Evolutionary conservation across 2,113 vertebrate genomes (phyloP).

Genomic region (Crotalus horridus): DNA sequence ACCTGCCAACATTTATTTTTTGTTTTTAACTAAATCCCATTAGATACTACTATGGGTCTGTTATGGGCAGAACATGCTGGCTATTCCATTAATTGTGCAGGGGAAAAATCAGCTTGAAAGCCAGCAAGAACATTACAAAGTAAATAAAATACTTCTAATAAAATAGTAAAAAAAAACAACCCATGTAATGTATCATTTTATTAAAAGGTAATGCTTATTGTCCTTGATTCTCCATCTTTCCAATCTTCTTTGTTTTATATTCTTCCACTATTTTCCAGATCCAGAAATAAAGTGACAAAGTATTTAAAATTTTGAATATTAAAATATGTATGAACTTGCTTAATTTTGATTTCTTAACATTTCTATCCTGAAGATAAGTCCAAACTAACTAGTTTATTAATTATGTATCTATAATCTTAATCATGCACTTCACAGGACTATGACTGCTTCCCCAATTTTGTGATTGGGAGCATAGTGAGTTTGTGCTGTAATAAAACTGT

Average conservation of each 20-base stretch:
- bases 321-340: background rate
- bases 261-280: background rate
- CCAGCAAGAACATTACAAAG: background rate
- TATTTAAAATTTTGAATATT: background rate
- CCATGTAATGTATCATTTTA: background rate
- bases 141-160: background rate
- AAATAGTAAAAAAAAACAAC: background rate
- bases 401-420: background rate
- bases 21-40: background rate
- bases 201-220: background rate
- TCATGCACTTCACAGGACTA: background rate
- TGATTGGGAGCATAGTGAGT: background rate
- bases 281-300: background rate
- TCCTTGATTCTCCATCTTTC: background rate
- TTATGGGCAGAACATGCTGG: background rate
- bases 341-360: background rate
- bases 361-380: background rate
- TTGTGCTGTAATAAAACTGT: background rate
- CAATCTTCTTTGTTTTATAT: background rate
- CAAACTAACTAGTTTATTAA: background rate
- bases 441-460: background rate
- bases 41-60: background rate
- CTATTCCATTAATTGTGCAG: background rate
- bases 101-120: background rate
- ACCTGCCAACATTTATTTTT: background rate